Evolutionary conservation across 2,888 invertebrate species (phyloP).

Genomic region (Metalampra italica): DNA sequence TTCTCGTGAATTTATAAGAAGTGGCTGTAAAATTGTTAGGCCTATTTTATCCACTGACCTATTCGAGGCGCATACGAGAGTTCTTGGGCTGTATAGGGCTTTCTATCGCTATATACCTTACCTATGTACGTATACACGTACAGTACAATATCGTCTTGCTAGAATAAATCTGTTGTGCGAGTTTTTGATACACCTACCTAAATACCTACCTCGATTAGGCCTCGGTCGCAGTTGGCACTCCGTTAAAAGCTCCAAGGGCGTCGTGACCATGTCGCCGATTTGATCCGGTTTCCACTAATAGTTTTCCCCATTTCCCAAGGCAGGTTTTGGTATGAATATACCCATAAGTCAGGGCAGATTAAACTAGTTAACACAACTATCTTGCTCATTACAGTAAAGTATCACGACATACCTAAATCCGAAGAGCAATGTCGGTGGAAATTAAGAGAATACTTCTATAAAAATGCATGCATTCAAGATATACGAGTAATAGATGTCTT

Average conservation of each 20-base stretch:
- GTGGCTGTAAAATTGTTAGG: slow-evolving; percentile 80
- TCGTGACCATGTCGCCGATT: too few relatives aligned
- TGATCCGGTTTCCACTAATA: too few relatives aligned
- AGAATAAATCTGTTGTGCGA: background rate
- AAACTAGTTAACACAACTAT: background rate
- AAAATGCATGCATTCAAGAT: slow-evolving; percentile 87
- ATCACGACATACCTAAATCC: slow-evolving; percentile 87
- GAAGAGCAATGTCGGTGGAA: slow-evolving; percentile 83
- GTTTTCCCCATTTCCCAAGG: too few relatives aligned
- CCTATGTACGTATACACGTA: slow-evolving; percentile 80
- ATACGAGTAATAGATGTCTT: slow-evolving; percentile 93
- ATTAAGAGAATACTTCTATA: slow-evolving; percentile 87
- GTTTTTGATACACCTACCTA: too few relatives aligned
- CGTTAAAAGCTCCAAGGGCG: too few relatives aligned
- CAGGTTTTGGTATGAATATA: too few relatives aligned
- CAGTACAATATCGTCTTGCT: background rate
- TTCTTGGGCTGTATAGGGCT: slow-evolving; percentile 90
- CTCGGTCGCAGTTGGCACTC: too few relatives aligned
- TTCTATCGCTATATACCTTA: slow-evolving; percentile 94
- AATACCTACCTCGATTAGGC: too few relatives aligned
- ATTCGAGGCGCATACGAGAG: slow-evolving; percentile 88
- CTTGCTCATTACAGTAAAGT: slow-evolving; percentile 79
- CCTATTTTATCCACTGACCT: slow-evolving; percentile 90
- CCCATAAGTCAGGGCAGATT: background rate
- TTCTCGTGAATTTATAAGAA: background rate